Evolutionary conservation across 92 coral and sea anemone species (phyloP), one percentile per base, ranked within the genome.

Genomic region (Bergia sp.): DNA sequence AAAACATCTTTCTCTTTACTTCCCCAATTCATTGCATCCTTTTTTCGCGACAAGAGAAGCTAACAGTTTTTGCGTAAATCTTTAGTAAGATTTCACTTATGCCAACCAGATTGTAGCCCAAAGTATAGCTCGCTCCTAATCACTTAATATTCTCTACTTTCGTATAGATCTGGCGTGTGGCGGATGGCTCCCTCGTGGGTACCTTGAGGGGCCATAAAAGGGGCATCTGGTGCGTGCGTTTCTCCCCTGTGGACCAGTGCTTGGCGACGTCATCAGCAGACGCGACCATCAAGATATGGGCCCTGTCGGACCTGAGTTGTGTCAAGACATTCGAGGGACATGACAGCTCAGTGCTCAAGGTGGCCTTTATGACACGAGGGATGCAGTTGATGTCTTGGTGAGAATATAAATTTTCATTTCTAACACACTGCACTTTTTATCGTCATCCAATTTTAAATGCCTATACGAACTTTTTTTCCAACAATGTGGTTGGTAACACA

Each of bases 371-470:
- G 42, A 88, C 94, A 20, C 93, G 94, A 55, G 98, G 99, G 37
- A 96, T 96, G 99, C 99, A 96, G 88, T 91, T 96, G 36, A n/a
- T 96, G 61, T 95, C 99, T 23, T 95, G 99, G 99, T 96, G 77
- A 76, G 82, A 47, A 74, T 37, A 20, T 21, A 20, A 21, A 1
- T 29, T 79, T 74, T 38, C 2, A 57, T 23, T 29, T 29, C 29
- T 29, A 29, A 29, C 29, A 29, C 29, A 29, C 29, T 29, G 29
- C 29, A 29, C 29, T 29, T 29, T 29, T 29, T 29, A 29, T 29
- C 29, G 29, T 29, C 29, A 29, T 29, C 29, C 29, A 29, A 29
- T 29, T 29, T 29, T 29, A 29, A 29, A 29, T 29, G 29, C 29
- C 29, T 29, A 29, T 29, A 29, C 29, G 29, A 29, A 29, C 29